A percentile compares a stretch with the other conserved stretches of the same genome.
phyloP scores from a whole-genome alignment of 2,888 invertebrate genomes.

The Erebia ligea region DNA sequence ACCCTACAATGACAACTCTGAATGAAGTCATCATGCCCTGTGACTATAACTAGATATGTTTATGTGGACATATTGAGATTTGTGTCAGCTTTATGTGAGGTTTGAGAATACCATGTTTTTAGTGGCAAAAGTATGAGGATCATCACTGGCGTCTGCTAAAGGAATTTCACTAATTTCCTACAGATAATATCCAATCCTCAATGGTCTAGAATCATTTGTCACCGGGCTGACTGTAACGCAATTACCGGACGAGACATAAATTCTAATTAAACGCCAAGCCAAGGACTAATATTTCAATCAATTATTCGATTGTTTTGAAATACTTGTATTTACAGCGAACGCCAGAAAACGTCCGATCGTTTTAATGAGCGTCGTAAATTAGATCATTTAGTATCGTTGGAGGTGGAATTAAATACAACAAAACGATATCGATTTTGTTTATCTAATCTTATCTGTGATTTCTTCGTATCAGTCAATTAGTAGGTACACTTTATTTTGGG shows the following conservation, averaged over 20 bases:
- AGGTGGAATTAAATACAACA: slow-evolving; percentile 18
- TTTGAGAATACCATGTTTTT: no score
- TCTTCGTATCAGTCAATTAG: slow-evolving; percentile 32
- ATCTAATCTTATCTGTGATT: slow-evolving; percentile 28
- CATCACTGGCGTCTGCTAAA: slow-evolving; percentile 3
- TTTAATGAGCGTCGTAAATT: slow-evolving; percentile 26
- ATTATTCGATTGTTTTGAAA: slow-evolving; percentile 46
- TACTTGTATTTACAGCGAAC: slow-evolving; percentile 28
- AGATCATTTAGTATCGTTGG: slow-evolving; percentile 23
- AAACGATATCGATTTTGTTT: slow-evolving; percentile 16
- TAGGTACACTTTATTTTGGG: slow-evolving; percentile 15
- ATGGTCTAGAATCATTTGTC: slow-evolving; percentile 45
- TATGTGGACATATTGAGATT: no score
- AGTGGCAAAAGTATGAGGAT: background rate
- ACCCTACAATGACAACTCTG: no score
- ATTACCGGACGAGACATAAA: slow-evolving; percentile 47
- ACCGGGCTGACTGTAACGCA: slow-evolving; percentile 39
- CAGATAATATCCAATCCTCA: slow-evolving; percentile 26
- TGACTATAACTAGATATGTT: no score
- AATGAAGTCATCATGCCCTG: no score
- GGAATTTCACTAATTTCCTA: slow-evolving; percentile 34
- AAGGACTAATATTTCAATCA: slow-evolving; percentile 45
- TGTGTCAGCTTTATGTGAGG: no score
- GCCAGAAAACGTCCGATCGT: slow-evolving; percentile 17
- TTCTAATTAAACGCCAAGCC: slow-evolving; percentile 50